Evolutionary conservation across 2,797 vertebrate species (phyloP).

Genomic region (Macropus fuliginosus): DNA sequence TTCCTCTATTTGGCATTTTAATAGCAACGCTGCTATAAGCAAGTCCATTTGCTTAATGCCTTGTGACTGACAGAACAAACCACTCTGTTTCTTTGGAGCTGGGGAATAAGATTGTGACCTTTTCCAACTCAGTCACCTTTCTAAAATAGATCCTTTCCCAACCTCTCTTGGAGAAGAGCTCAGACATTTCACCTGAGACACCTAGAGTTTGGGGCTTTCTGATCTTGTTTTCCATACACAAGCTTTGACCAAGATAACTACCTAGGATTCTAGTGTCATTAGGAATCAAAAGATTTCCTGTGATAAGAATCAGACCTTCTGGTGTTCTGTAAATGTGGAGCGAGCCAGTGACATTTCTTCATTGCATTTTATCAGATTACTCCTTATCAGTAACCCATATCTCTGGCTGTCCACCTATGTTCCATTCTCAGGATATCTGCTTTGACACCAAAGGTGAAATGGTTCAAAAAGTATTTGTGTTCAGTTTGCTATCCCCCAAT

Average conservation of each 20-base stretch:
- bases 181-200: neutral
- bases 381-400: accelerated
- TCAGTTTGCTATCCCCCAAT: accelerated
- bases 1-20: neutral
- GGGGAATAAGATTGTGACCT: neutral
- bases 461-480: neutral
- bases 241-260: neutral
- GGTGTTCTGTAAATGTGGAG: neutral
- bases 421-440: accelerated
- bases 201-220: neutral
- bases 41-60: neutral
- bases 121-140: neutral
- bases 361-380: too few relatives aligned
- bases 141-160: neutral
- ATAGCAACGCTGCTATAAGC: neutral
- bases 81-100: neutral
- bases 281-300: neutral
- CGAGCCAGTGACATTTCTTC: neutral
- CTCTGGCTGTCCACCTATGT: accelerated
- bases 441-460: neutral
- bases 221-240: too few relatives aligned
- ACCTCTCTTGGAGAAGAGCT: neutral
- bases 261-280: neutral
- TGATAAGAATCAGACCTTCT: neutral
- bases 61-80: neutral